Conservation (phyloP, 2,113 vertebrate species). For the Illadopsis cleaveri region DNA sequence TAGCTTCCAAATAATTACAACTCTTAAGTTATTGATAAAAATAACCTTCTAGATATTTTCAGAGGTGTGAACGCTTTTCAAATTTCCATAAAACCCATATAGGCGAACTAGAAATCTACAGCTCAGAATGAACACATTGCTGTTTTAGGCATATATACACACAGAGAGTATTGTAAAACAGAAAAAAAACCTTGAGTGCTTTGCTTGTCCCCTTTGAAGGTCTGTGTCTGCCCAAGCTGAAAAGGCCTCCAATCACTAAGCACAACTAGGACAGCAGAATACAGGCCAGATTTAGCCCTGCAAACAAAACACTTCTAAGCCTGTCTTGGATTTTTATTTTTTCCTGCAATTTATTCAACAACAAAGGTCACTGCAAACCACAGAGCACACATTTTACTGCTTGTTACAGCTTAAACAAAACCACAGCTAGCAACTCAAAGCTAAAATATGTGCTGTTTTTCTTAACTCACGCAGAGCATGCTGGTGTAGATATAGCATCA, state of each 20-base stretch:
- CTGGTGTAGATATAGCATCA: not conserved
- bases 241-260: slow-evolving; percentile 11
- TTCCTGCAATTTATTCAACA: not conserved
- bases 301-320: slow-evolving; percentile 36
- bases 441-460: not conserved
- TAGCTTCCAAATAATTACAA: slow-evolving; percentile 41
- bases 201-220: not conserved
- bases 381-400: not conserved
- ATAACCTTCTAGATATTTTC: not conserved
- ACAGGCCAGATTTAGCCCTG: slow-evolving; percentile 25
- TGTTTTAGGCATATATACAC: not conserved
- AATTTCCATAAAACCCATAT: not conserved
- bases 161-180: not conserved
- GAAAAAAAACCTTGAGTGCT: not conserved
- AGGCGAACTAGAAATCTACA: not conserved
- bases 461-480: not conserved
- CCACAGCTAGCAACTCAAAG: not conserved
- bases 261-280: slow-evolving; percentile 37
- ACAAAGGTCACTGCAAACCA: not conserved
- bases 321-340: not conserved
- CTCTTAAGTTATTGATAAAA: slow-evolving; percentile 38
- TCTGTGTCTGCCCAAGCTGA: slow-evolving; percentile 22
- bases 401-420: not conserved
- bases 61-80: not conserved
- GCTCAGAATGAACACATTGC: not conserved